Evolutionary conservation across 2,888 invertebrate species (phyloP).

Genomic region (Parnassius orleans): DNA sequence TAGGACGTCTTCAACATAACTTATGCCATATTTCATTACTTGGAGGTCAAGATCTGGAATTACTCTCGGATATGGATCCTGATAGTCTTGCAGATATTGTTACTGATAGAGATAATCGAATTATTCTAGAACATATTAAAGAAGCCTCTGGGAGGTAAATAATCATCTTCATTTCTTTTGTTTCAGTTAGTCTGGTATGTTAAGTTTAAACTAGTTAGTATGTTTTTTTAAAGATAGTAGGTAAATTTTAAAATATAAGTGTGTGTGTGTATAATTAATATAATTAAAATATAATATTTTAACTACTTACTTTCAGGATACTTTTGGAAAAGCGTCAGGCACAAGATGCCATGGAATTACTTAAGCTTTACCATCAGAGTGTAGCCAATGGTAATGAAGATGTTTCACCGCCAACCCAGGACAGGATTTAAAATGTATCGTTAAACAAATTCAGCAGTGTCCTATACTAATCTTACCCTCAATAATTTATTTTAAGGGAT

Average conservation of each 20-base stretch:
- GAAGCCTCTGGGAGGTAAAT: conserved; percentile 89
- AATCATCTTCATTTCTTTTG: too few species aligned
- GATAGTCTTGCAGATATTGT: conserved; percentile 92
- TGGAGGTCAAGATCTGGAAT: conserved; percentile 91
- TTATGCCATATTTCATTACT: conserved; percentile 91
- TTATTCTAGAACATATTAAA: conserved; percentile 89
- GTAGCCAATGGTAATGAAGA: conserved; percentile 75
- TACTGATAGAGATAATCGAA: conserved; percentile 85
- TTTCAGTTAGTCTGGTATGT: too few species aligned
- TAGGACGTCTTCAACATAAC: conserved; percentile 89
- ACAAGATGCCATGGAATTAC: conserved; percentile 91
- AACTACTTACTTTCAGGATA: conserved; percentile 68
- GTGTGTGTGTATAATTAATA: too few species aligned
- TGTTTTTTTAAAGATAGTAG: too few species aligned
- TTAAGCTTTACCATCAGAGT: conserved; percentile 86
- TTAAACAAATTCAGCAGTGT: conserved; percentile 28
- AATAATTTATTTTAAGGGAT: conserved; percentile 63
- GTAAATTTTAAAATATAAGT: too few species aligned
- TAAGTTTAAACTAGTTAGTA: too few species aligned
- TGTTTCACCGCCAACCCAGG: conserved; percentile 71
- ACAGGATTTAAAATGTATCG: conserved; percentile 55
- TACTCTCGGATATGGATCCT: conserved; percentile 94
- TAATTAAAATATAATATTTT: too few species aligned
- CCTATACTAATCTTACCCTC: conserved; percentile 53
- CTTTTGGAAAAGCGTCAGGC: conserved; percentile 92